Conservation (phyloP, 2,797 vertebrate species). For the Bryconaethiops microstoma region DNA sequence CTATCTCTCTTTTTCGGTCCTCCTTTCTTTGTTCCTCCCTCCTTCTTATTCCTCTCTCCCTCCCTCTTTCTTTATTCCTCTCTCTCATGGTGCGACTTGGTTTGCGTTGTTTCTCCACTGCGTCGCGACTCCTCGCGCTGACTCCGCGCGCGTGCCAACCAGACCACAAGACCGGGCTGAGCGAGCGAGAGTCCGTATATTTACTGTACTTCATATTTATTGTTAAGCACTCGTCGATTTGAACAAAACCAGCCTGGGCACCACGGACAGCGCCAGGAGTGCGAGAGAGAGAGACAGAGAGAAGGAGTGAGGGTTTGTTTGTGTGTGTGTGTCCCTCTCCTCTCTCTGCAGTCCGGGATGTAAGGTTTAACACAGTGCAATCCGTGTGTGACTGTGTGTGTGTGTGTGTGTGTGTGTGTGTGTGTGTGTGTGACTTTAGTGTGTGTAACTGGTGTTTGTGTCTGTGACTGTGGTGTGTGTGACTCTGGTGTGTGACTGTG, state of each 20-base stretch:
- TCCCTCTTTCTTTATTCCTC: too few relatives aligned
- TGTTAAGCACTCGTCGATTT: background rate
- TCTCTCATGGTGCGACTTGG: too few relatives aligned
- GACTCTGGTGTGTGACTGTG: too few relatives aligned
- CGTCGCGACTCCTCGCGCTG: background rate
- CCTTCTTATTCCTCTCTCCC: too few relatives aligned
- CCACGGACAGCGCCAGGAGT: conserved; percentile 53
- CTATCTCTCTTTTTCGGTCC: too few relatives aligned
- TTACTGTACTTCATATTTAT: conserved; percentile 33
- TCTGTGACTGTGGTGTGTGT: too few relatives aligned
- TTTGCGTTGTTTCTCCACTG: too few relatives aligned
- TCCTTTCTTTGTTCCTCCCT: too few relatives aligned
- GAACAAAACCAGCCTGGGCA: conserved; percentile 36
- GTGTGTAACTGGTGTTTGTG: too few relatives aligned
- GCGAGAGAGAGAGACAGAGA: background rate
- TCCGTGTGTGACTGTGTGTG: too few relatives aligned
- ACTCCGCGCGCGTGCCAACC: background rate
- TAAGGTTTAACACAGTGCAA: conserved; percentile 9
- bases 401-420: too few relatives aligned
- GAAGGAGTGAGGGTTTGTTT: background rate
- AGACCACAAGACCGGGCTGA: background rate
- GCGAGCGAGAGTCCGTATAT: background rate
- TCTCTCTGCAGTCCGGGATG: conserved; percentile 30
- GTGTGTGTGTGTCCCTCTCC: conserved; percentile 5
- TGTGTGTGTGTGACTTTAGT: too few relatives aligned